Base-by-base conservation (phyloP, 2,888 invertebrate species). In the Rotaria socialis region DNA sequence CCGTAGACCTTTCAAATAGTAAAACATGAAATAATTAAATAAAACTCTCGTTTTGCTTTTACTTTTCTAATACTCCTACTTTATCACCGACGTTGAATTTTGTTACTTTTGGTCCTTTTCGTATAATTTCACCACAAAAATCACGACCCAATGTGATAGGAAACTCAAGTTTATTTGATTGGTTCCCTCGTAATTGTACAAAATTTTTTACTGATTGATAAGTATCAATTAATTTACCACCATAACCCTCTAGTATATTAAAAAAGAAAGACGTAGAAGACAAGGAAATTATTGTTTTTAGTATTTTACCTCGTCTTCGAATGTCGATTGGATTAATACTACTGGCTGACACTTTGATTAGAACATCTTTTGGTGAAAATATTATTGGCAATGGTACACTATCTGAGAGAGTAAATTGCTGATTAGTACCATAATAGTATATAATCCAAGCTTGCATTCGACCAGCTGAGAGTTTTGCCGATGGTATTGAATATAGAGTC, bases 381-480 rank as follows among this genome's bases (percentile, higher is more conserved):
- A 80, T 14, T 16, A 80, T 43, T 47, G 47, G 80, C 4, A 80
- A 11, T 47, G 14, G 47, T 47, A 80, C 47, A 47, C n/a, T 80
- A 47, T 80, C 80, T 16, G 67, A 67, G 2, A 80, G 22, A n/a
- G 80, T 80, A n/a, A 80, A 80, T n/a, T 80, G 80, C n/a, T 47
- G 7, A 47, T 80, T 80, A 80, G 47, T 8, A 47, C 80, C 80
- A 47, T 80, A 80, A n/a, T 80, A 47, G 47, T 80, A 80, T n/a
- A 80, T 80, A 47, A 80, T n/a, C 80, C 80, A 80, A n/a, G 80
- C 80, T 80, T 47, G 43, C 80, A 80, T 80, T 24, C n/a, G 47
- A n/a, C n/a, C 11, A 10, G 80, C 10, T 80, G 47, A 2, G n/a
- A 43, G 43, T 43, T 3, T 47, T 0, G 43, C 10, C 8, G 43